phyloP scores from a whole-genome alignment of 2,888 invertebrate species.

The Clitarchus hookeri region DNA sequence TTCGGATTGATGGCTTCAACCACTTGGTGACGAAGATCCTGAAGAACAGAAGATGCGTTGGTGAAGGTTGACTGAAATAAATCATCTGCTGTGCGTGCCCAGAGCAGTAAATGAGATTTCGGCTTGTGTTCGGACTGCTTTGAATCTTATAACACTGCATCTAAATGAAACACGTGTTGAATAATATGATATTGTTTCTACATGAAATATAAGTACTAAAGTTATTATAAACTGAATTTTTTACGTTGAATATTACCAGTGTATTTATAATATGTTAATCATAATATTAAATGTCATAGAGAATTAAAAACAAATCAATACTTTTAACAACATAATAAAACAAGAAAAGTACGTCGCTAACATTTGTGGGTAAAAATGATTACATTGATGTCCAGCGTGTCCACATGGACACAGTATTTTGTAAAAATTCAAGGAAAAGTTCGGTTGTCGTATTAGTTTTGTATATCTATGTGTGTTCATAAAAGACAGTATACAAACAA shows the following conservation, averaged over 20 bases:
- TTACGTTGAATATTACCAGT: background rate
- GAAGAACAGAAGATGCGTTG: background rate
- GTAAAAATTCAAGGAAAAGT: background rate
- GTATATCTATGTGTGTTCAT: background rate
- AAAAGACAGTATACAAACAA: background rate
- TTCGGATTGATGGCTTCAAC: background rate
- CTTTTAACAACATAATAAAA: too few species aligned
- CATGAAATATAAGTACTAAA: background rate
- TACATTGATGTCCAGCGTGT: background rate
- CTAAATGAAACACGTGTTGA: background rate
- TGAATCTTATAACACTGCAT: background rate
- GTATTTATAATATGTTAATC: background rate
- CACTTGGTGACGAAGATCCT: background rate
- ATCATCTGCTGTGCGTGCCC: background rate
- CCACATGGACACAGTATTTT: conserved; percentile 2
- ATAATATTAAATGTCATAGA: background rate
- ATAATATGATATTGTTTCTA: background rate
- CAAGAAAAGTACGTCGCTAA: background rate
- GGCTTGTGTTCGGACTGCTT: background rate
- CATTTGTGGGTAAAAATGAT: background rate
- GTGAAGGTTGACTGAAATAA: background rate
- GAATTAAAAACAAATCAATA: background rate
- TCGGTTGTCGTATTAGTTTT: background rate
- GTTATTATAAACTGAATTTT: background rate
- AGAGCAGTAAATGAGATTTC: background rate